These are phyloP conservation scores for Podarcis cretensis DNA, from an alignment of 2,113 vertebrate species.

Conservation along the genomic window DNA sequence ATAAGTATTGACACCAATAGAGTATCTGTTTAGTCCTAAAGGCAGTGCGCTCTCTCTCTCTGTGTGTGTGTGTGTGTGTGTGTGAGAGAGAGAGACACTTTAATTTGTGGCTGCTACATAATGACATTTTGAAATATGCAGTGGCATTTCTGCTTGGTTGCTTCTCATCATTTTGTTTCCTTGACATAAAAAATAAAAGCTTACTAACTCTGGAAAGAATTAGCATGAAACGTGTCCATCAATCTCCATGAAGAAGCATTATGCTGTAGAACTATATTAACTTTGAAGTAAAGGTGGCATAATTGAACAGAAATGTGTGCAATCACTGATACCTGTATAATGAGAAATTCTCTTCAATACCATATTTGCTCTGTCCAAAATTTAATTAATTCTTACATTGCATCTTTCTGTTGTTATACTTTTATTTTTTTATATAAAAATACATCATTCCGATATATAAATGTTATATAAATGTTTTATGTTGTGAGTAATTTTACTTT, in stretches of 20 bases:
- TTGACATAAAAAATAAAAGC: constrained; percentile 68
- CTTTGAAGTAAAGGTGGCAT: constrained; percentile 41
- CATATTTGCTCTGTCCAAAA: constrained; percentile 39
- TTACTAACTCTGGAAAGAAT: constrained; percentile 68
- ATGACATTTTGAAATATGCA: constrained; percentile 68
- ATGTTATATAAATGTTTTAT: neutral
- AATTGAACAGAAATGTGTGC: constrained; percentile 54
- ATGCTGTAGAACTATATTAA: constrained; percentile 55
- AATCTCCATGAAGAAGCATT: constrained; percentile 66
- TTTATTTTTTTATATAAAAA: constrained; percentile 6
- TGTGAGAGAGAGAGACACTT: constrained; percentile 66
- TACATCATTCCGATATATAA: too few species aligned
- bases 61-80: too few species aligned
- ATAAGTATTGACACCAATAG: constrained; percentile 10
- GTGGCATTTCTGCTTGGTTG: constrained; percentile 75
- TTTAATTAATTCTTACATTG: constrained; percentile 45
- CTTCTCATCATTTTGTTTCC: constrained; percentile 70
- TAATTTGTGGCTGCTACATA: constrained; percentile 65
- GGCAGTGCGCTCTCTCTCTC: neutral
- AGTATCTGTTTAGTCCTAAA: constrained; percentile 31
- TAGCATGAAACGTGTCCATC: constrained; percentile 70
- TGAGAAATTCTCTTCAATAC: constrained; percentile 17
- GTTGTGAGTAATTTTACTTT: constrained; percentile 45
- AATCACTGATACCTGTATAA: constrained; percentile 49
- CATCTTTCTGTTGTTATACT: constrained; percentile 26